phyloP scores from a whole-genome alignment of 2,113 vertebrate genomes.

The Petroica traversi region DNA sequence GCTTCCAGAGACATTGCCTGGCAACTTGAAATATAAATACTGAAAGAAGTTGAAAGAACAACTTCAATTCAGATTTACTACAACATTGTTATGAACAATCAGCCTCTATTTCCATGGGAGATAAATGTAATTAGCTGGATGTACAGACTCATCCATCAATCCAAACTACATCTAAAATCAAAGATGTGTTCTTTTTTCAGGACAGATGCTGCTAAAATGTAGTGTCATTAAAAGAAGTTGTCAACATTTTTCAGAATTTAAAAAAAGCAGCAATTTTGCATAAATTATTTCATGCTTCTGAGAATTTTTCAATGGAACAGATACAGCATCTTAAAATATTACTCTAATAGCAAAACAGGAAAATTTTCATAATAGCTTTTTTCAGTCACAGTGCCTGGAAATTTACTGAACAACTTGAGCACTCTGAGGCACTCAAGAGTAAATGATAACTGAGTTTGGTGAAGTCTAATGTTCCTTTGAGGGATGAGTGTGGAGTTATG shows the following conservation, averaged over 20 bases:
- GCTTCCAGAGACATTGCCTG: neutral
- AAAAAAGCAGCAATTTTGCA: neutral
- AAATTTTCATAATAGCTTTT: slow-evolving; percentile 3
- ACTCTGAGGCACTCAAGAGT: neutral
- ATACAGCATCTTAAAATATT: neutral
- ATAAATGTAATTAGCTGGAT: neutral
- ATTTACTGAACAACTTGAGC: neutral
- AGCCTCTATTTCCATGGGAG: neutral
- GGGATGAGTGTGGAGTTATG: neutral
- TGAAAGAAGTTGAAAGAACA: neutral
- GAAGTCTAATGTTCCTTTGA: slow-evolving; percentile 3
- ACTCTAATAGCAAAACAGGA: neutral
- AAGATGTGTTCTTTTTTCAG: neutral
- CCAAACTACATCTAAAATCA: neutral
- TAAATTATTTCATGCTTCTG: neutral
- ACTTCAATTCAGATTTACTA: neutral
- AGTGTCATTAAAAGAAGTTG: neutral
- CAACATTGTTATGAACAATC: neutral
- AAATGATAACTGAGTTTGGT: neutral
- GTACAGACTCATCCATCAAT: neutral
- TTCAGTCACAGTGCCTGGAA: neutral
- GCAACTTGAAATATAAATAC: neutral
- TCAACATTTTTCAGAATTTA: neutral
- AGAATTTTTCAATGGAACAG: neutral
- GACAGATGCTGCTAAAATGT: neutral